Evolutionary conservation across 2,113 vertebrate species (phyloP).

Genomic region (Pholis gunnellus): DNA sequence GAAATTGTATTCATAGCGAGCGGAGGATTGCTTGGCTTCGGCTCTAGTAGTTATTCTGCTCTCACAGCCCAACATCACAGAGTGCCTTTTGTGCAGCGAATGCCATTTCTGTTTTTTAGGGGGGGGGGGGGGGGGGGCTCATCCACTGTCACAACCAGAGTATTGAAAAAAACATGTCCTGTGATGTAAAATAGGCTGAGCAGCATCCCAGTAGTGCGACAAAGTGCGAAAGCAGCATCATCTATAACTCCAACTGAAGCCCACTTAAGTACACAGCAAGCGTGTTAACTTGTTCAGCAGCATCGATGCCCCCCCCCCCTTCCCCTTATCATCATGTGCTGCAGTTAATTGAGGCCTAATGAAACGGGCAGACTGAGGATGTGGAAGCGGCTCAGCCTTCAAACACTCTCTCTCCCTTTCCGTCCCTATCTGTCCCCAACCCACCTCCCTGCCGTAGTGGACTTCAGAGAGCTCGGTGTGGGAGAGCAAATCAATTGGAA

Average conservation of each 20-base stretch:
- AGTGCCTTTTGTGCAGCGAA: conserved; percentile 21
- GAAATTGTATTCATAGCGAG: conserved; percentile 53
- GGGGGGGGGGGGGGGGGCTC: background rate
- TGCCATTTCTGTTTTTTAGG: background rate
- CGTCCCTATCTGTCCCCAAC: conserved; percentile 2
- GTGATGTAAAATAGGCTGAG: background rate
- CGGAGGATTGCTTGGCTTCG: conserved; percentile 46
- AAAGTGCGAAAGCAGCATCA: conserved; percentile 14
- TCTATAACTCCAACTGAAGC: conserved; percentile 15
- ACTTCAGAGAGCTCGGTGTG: conserved; percentile 34
- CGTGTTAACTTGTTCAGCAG: conserved; percentile 5
- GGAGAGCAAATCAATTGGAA: conserved; percentile 60
- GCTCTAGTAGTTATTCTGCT: conserved; percentile 31
- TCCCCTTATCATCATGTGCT: conserved; percentile 25
- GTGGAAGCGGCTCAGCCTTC: background rate
- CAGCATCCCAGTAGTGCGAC: background rate
- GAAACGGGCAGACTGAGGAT: conserved; percentile 36
- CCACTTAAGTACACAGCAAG: conserved; percentile 14
- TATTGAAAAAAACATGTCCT: conserved; percentile 5
- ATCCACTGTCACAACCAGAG: conserved; percentile 29
- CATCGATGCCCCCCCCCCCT: background rate
- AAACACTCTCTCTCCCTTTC: conserved; percentile 9
- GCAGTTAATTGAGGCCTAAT: conserved; percentile 57
- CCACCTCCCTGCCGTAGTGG: conserved; percentile 21
- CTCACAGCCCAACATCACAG: conserved; percentile 40